These are phyloP conservation scores for Cebidichthys violaceus DNA, from an alignment of 2,113 vertebrate species.

Conservation along the genomic window DNA sequence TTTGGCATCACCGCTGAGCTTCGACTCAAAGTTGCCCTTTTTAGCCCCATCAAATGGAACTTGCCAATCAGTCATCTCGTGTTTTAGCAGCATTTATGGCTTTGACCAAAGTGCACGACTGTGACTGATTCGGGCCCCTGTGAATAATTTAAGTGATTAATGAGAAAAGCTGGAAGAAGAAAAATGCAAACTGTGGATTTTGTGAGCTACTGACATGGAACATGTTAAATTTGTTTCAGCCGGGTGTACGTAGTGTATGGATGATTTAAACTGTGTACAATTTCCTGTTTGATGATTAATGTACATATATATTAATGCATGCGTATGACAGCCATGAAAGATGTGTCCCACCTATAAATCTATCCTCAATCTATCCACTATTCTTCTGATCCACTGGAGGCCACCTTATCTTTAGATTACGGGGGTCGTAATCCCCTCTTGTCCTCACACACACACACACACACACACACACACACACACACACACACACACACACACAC, in stretches of 20 bases:
- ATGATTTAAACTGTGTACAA: conserved; percentile 17
- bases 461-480: conserved; percentile 33
- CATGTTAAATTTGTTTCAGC: conserved; percentile 24
- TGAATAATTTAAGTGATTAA: conserved; percentile 74
- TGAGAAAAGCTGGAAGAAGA: conserved; percentile 35
- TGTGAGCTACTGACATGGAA: conserved; percentile 36
- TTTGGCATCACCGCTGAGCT: conserved; percentile 80
- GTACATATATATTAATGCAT: not conserved
- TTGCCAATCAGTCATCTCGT: conserved; percentile 83
- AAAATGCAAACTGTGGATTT: conserved; percentile 60
- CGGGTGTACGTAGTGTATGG: not conserved
- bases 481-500: conserved; percentile 34
- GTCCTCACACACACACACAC: conserved; percentile 1
- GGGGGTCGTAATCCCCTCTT: not conserved
- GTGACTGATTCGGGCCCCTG: conserved; percentile 51
- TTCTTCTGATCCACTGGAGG: conserved; percentile 44
- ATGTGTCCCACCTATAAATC: conserved; percentile 24
- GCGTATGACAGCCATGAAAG: not conserved
- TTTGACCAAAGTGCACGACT: conserved; percentile 63
- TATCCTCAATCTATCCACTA: conserved; percentile 10
- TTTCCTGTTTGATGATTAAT: not conserved
- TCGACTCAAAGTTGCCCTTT: conserved; percentile 82
- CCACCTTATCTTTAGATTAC: conserved; percentile 61
- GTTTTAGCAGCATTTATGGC: conserved; percentile 74
- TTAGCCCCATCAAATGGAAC: conserved; percentile 84